Base-by-base conservation (phyloP, 2,797 vertebrate genomes). In the Notolabrus celidotus region DNA sequence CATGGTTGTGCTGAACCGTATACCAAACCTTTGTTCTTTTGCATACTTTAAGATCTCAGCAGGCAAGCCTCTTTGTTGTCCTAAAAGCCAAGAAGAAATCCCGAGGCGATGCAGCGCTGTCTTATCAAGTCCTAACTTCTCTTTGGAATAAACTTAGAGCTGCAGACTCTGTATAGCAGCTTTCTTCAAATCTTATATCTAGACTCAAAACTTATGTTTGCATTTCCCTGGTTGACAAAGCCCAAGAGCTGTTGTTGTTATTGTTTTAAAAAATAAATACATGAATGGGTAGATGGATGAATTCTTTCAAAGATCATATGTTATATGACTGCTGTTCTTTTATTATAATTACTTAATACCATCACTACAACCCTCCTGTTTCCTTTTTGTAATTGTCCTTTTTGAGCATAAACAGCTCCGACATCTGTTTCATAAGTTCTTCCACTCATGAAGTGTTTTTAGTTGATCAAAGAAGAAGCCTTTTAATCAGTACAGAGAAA, bases 21-120 rank as follows among this genome's bases (percentile, higher is more conserved):
- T 17, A 69, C 14, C 7, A 7, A 49, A 51, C 54, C 42, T 59
- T 68, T 74, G 22, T 33, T 74, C 22, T 12, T 63, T 62, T 33
- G 39, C 7, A 68, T 45, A 47, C 25, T 62, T 52, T 27, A 42
- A 77, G 59, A 66, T 63, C 41, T 45, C 46, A 77, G 54, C 42
- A 49, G 59, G 66, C 22, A 66, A 22, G 4, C 38, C 3, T 50
- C 15, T 27, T 54, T 5, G 31, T 76, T 76, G 67, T 67, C 39
- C 17, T 27, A 19, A 67, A 51, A 73, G 73, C 43, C 43, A 34
- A 70, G 25, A 62, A 11, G n/a, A 22, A 66, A 51, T 61, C 71
- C 59, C 57, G 2, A 65, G 50, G 74, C 49, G 22, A 43, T 38
- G 17, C 23, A 49, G 54, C 16, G 45, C 67, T 20, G 43, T 65